Base-by-base conservation (phyloP, 2,113 vertebrate genomes). In the Bubalus kerabau region DNA sequence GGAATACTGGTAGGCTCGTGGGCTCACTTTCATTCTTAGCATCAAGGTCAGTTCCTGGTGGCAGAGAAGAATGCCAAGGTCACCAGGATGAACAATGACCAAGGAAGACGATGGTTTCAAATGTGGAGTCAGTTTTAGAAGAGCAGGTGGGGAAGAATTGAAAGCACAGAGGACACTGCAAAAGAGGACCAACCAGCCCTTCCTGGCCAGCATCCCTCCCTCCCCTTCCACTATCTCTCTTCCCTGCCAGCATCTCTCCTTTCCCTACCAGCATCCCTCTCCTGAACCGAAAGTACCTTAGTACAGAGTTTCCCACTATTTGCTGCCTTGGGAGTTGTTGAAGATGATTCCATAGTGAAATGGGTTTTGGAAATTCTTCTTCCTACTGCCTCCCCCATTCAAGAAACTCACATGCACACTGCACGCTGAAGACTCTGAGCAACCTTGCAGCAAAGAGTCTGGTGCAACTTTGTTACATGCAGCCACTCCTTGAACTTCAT, bases 141-240 rank as follows among this genome's bases (percentile, higher is more conserved):
- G 67, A n/a, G 17, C 59, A 78, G 48, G 23, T 91, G 57, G 7
- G 17, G 43, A 86, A 43, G 21, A 40, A 23, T 11, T 10, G 0
- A 7, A 1, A 3, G 17, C 19, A 3, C 50, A 11, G 6, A 78
- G 32, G 16, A 62, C 2, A 6, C 32, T 3, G 23, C 6, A 7
- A 26, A 36, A n/a, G n/a, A 82, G 12, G 52, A 26, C 9, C 32
- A 40, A 23, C 24, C 23, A 11, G 21, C 32, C 19, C 19, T 85
- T 54, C 17, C 40, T 40, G 4, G 0, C 16, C 26, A 15, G 21
- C 78, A n/a, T 21, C 50, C 11, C 32, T 94, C 32, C 32, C 71
- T 24, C 40, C 36, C n/a, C n/a, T 4, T 0, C 13, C 46, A 54
- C 28, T 28, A 48, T 30, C 8, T 50, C 46, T 30, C 11, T 81